Percentiles rank a stretch among this genome's conserved stretches.
These are phyloP conservation scores for Engystomops pustulosus DNA, from an alignment of 2,113 vertebrate genomes.

Conservation along the genomic window DNA sequence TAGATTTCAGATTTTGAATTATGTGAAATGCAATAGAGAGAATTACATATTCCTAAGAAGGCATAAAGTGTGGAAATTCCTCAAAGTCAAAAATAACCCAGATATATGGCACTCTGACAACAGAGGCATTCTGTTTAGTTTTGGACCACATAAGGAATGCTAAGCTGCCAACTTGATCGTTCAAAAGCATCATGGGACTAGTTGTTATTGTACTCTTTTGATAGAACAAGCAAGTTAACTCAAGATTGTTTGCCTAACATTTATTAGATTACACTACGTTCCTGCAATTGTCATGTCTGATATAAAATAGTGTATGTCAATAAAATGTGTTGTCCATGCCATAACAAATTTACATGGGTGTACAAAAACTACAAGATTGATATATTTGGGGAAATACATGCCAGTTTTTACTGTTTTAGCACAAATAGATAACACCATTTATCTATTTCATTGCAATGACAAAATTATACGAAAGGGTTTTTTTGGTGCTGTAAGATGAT, in stretches of 20 bases:
- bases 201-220: slow-evolving; percentile 4
- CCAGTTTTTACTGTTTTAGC: no score
- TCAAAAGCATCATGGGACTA: background rate
- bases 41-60: background rate
- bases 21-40: no score
- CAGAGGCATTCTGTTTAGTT: background rate
- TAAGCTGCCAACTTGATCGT: background rate
- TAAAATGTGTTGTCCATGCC: background rate
- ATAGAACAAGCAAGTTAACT: background rate
- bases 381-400: no score
- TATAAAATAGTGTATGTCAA: background rate
- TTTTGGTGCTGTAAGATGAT: no score
- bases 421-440: no score
- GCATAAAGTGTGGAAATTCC: background rate
- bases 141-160: background rate
- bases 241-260: no score
- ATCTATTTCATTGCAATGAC: no score
- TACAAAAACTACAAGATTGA: no score
- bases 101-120: background rate
- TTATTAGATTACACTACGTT: no score
- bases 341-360: no score
- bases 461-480: no score
- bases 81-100: slow-evolving; percentile 12
- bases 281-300: background rate
- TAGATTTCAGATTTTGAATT: no score